Base-by-base conservation (phyloP, 2,888 invertebrate species). In the Eupithecia inturbata region DNA sequence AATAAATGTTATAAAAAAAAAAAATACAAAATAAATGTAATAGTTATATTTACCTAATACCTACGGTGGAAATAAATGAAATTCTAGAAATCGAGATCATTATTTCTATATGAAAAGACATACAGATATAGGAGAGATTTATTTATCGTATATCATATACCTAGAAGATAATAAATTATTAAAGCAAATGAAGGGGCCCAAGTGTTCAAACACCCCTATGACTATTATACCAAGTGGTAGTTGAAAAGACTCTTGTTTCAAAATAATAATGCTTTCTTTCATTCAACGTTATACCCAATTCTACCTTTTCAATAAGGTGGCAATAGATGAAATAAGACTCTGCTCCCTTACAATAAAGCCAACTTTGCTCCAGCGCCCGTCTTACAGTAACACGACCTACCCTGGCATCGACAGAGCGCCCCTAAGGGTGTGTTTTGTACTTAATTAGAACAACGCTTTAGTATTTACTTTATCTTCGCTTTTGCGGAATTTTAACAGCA, bases 361-460 rank as follows among this genome's bases (percentile, higher is more conserved):
- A 19, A 49, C 41, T 60, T 68, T 45, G 14, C 57, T 12, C 5
- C 33, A 36, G 10, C 9, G 26, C 33, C 53, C 26, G 5, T 5
- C 19, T 71, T 28, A 16, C 3, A 64, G 74, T 75, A 31, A 26
- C 12, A 39, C 19, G 57, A 10, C 31, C 19, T 12, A 26, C 41
- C 19, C 70, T 66, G 64, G 57, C 67, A 57, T 70, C 69, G 68
- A 45, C 66, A 77, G 57, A 77, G 49, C 66, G 1, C 74, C 70
- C 70, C 67, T 67, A 57, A 57, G 68, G 74, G 68, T 41, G 39
- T 31, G 70, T 68, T 77, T 74, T 71, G 70, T 74, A 77, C 77
- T 74, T 77, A 74, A 77, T 74, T 77, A 77, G 74, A 69, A 72
- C 77, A 70, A 72, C 70, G 70, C 60, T 75, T 73, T 71, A 64